A percentile compares a stretch with the other conserved stretches of the same genome.
Conservation (phyloP, 2,888 invertebrate genomes). For the Linnaemya vulpina region DNA sequence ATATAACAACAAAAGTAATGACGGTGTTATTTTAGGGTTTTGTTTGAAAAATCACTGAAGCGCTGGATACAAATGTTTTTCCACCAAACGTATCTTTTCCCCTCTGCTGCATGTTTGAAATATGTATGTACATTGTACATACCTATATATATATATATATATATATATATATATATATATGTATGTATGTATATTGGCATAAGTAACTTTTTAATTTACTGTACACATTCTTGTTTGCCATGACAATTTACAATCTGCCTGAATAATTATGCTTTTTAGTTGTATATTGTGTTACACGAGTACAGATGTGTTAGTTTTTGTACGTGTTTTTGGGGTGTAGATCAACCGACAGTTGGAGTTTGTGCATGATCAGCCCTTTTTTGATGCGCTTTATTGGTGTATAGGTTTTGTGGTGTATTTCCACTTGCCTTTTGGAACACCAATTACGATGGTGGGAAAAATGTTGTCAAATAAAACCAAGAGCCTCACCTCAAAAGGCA, state of each 20-base stretch:
- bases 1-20: conserved; percentile 1
- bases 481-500: conserved; percentile 58
- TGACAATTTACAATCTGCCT: conserved; percentile 49
- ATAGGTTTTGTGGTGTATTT: conserved; percentile 12
- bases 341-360: conserved; percentile 33
- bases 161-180: not conserved
- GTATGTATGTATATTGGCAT: conserved; percentile 40
- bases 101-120: conserved; percentile 17
- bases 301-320: conserved; percentile 11
- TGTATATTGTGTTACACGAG: not conserved
- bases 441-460: conserved; percentile 59
- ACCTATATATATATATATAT: not conserved
- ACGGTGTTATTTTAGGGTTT: conserved; percentile 18
- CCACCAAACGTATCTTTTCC: not conserved
- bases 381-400: conserved; percentile 45
- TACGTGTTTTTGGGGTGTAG: conserved; percentile 60
- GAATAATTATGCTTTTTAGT: conserved; percentile 20
- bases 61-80: conserved; percentile 47
- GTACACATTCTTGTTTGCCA: conserved; percentile 19
- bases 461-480: conserved; percentile 29
- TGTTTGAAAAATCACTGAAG: conserved; percentile 65
- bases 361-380: conserved; percentile 65
- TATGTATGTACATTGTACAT: too few relatives aligned
- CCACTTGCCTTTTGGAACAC: conserved; percentile 39
- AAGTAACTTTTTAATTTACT: conserved; percentile 10